These are phyloP conservation scores for Synergus gifuensis DNA, from an alignment of 2,888 invertebrate genomes.

Conservation along the genomic window DNA sequence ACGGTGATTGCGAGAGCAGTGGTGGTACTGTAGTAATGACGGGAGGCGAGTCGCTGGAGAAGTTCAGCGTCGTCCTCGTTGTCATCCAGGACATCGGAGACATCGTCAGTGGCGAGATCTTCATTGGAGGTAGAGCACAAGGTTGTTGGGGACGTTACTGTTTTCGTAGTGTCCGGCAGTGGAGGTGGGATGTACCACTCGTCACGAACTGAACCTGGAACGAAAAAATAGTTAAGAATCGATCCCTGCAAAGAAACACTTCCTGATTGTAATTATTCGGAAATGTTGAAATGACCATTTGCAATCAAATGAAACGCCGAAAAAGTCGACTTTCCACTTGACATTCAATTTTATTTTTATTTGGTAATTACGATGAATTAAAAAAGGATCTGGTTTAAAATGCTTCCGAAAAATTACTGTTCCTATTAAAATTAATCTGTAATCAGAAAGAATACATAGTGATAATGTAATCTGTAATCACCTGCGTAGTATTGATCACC, in stretches of 20 bases:
- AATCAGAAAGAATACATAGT: not conserved
- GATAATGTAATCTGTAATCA: conserved; percentile 70
- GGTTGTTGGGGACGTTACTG: conserved; percentile 67
- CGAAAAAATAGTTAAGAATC: not conserved
- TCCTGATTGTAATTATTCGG: not conserved
- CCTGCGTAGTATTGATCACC: conserved; percentile 88
- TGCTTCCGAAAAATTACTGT: no score
- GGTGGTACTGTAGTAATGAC: conserved; percentile 84
- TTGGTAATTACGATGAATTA: no score
- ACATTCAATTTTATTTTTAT: no score
- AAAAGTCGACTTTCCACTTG: no score
- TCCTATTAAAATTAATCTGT: no score
- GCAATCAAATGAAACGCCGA: no score
- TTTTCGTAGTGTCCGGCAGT: conserved; percentile 69
- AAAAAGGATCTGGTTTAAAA: no score
- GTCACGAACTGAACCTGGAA: conserved; percentile 73
- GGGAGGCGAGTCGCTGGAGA: conserved; percentile 79
- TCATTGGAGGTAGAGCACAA: conserved; percentile 69
- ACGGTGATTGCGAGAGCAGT: conserved; percentile 89
- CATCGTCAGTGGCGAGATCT: conserved; percentile 70
- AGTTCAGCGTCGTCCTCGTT: conserved; percentile 79
- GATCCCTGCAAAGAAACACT: no score
- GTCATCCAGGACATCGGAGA: conserved; percentile 70
- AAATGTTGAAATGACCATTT: not conserved
- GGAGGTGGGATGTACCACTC: conserved; percentile 75